Evolutionary conservation across 2,888 invertebrate genomes (phyloP).

Genomic region (Drosophila recens): DNA sequence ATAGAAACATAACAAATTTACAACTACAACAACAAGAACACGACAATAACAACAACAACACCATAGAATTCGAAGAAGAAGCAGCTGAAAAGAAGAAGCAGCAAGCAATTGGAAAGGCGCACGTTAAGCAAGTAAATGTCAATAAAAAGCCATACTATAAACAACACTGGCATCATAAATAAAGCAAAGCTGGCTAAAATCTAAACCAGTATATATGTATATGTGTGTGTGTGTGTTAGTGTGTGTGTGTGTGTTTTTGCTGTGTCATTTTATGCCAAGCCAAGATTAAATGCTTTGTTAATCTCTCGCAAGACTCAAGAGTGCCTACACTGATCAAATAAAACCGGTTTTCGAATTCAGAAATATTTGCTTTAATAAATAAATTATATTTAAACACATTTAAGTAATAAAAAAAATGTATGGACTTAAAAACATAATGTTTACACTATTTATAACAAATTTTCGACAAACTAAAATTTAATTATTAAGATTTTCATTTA

Average conservation of each 20-base stretch:
- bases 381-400: too few species aligned
- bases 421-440: too few species aligned
- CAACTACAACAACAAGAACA: constrained; percentile 41
- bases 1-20: constrained; percentile 33
- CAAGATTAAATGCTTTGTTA: constrained; percentile 76
- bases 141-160: constrained; percentile 49
- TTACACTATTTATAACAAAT: too few species aligned
- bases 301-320: constrained; percentile 59
- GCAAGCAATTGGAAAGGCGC: constrained; percentile 30
- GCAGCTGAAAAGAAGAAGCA: constrained; percentile 12
- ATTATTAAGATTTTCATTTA: too few species aligned
- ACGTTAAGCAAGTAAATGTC: constrained; percentile 77
- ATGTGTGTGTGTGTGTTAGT: constrained; percentile 33
- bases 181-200: constrained; percentile 38
- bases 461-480: too few species aligned
- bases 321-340: constrained; percentile 17
- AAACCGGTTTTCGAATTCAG: neutral
- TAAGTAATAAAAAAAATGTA: too few species aligned
- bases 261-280: constrained; percentile 64
- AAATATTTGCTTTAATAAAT: too few species aligned
- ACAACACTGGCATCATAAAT: constrained; percentile 43
- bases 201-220: constrained; percentile 30
- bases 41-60: constrained; percentile 47
- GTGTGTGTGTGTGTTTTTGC: constrained; percentile 28
- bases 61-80: constrained; percentile 13